Evolutionary conservation across 1,140 invertebrate species (phyloP), one percentile per base, ranked within the genome.

Genomic region (Drosophila athabasca): DNA sequence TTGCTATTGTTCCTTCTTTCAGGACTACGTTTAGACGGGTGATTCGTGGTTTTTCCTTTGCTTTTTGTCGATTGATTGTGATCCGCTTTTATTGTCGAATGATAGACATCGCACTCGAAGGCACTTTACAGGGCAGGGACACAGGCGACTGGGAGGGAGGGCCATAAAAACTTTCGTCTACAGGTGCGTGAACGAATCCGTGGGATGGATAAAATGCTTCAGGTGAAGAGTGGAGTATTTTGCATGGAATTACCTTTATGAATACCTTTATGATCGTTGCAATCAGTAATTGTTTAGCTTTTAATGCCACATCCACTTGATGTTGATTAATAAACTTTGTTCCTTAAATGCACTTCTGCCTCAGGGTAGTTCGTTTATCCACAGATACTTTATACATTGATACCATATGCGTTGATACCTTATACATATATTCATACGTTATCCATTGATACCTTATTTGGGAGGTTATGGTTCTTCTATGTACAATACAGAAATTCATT

Each of bases 21-120:
- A 5, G 35, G 4, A 13, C 35, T 39, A 13, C 35, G 35, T 44
- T n/a, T 13, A 17, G 15, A 57, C 9, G n/a, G 2, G 11, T 31
- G 15, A 8, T 35, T 43, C 26, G 22, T 26, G 17, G 49, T 22
- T 3, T 19, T n/a, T 5, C 7, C 13, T 11, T 39, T 46, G 9
- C 43, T 22, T 85, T 39, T 39, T 39, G 35, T 80, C 77, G 81
- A 84, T 84, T 77, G 81, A 77, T 84, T 84, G 77, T 73, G 69
- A 77, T 81, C 71, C 64, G 61, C 49, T 66, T 75, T 74, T 75
- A 75, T 75, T 74, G 52, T 75, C 39, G 70, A 80, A 73, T 85
- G 81, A 65, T 60, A 77, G 77, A 80, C 51, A 76, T 35, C 19
- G 26, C 1, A 2, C 11, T 13, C 11, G 35, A 4, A 13, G 35